Percentiles rank a stretch among this genome's conserved stretches.
Evolutionary conservation across 2,113 vertebrate species (phyloP).

Genomic region (Nothocercus julius): DNA sequence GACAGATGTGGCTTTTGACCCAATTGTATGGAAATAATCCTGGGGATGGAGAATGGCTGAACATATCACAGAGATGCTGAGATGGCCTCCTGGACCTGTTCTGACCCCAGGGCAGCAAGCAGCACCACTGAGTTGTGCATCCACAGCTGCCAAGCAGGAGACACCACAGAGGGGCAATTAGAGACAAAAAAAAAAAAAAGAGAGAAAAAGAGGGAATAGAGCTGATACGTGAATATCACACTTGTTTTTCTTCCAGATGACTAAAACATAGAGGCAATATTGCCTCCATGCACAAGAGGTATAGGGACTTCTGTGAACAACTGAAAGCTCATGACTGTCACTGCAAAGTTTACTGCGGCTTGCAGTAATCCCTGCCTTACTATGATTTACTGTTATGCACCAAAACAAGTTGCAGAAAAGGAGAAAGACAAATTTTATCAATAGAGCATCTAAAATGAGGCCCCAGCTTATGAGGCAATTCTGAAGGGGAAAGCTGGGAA

Average conservation of each 20-base stretch:
- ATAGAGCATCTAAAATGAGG: fast-evolving
- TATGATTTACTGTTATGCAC: neutral
- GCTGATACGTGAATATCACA: neutral
- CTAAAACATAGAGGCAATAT: neutral
- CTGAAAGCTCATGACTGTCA: neutral
- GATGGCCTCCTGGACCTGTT: neutral
- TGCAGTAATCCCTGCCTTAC: neutral
- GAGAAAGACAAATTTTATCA: neutral
- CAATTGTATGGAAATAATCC: neutral
- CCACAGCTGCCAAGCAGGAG: neutral
- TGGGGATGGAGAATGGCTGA: neutral
- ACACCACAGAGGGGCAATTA: neutral
- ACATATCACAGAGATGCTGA: neutral
- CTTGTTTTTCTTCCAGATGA: neutral
- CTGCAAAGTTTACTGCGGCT: neutral
- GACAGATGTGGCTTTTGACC: neutral
- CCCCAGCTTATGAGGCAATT: neutral
- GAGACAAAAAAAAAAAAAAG: no score
- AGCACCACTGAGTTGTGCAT: neutral
- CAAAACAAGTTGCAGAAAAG: neutral
- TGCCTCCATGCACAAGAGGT: neutral
- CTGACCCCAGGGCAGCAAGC: neutral
- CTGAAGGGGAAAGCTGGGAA: neutral
- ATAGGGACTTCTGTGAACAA: neutral
- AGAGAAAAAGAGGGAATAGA: neutral